These are phyloP conservation scores for Melieria picta DNA, from an alignment of 2,888 invertebrate genomes.

Conservation along the genomic window DNA sequence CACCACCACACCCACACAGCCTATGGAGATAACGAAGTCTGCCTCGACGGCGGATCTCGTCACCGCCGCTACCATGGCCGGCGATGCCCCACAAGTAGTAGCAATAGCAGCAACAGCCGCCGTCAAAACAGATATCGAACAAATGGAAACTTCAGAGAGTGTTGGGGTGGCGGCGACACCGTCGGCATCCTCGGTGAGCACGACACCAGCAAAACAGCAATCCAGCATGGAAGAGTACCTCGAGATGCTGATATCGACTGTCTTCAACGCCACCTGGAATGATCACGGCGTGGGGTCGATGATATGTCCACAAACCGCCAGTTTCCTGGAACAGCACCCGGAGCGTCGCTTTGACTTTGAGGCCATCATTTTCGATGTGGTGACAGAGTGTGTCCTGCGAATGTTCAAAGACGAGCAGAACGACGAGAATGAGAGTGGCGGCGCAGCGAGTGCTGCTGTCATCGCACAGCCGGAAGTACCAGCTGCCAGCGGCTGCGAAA, in stretches of 20 bases:
- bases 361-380: conserved; percentile 73
- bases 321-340: conserved; percentile 69
- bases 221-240: conserved; percentile 61
- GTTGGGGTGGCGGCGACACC: conserved; percentile 19
- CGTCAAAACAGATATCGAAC: conserved; percentile 69
- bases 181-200: conserved; percentile 29
- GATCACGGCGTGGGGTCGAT: conserved; percentile 70
- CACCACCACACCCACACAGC: conserved; percentile 50
- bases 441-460: not conserved
- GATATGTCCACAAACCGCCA: conserved; percentile 71
- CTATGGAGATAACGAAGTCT: conserved; percentile 72
- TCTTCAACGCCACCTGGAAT: conserved; percentile 79
- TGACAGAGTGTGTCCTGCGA: conserved; percentile 65
- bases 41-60: conserved; percentile 44
- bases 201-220: conserved; percentile 43
- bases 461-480: conserved; percentile 28
- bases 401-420: conserved; percentile 62
- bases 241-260: conserved; percentile 73
- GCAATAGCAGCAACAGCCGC: not conserved
- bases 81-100: not conserved
- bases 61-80: not conserved
- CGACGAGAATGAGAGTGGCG: conserved; percentile 3
- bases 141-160: conserved; percentile 72
- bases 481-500: conserved; percentile 10
- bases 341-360: conserved; percentile 61